Base-by-base conservation (phyloP, 53 echinoderm and acorn worm species). In the Holothuria scabra region DNA sequence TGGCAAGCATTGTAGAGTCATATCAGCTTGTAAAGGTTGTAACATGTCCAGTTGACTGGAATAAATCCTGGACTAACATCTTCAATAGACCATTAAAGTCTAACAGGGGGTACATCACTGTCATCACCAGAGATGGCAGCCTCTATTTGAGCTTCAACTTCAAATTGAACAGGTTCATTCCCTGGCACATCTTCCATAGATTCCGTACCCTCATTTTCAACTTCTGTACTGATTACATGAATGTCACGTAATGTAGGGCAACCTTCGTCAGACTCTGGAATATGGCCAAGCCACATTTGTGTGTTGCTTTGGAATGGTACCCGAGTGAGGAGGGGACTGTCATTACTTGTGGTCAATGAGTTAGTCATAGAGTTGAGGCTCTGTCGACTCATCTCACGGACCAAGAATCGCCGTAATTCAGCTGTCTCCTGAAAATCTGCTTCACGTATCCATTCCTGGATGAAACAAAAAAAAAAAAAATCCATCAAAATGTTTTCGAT, bases 381-480 rank as follows among this genome's bases (percentile, higher is more conserved):
- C 46, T 83, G 76, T 31, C 92, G 87, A 61, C 87, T 92, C 83
- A 94, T 88, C 79, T 94, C 94, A 19, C 94, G 88, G 19, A 89
- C 92, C 25, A 97, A 83, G 83, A 92, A 93, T 49, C 85, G 84
- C 30, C 85, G 90, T 11, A 97, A 92, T 65, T 97, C 97, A 13
- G 86, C 46, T 22, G 83, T 78, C 23, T 90, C 90, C 56, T 90
- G 89, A 32, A 67, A 64, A 66, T 97, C 94, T 18, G 90, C 87
- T 65, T 88, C 79, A 29, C 65, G 81, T 49, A 92, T 89, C 97
- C 97, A 97, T 49, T 90, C 94, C 97, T 97, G 80, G 18, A 31
- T 28, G 12, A 66, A 18, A 52, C 48, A 48, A 52, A 41, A 41
- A 41, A 52, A 52, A 16, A 8, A 14, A 52, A 18, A 52, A 52